Base-by-base conservation (phyloP, 2,797 vertebrate genomes). In the Setipinna tenuifilis region DNA sequence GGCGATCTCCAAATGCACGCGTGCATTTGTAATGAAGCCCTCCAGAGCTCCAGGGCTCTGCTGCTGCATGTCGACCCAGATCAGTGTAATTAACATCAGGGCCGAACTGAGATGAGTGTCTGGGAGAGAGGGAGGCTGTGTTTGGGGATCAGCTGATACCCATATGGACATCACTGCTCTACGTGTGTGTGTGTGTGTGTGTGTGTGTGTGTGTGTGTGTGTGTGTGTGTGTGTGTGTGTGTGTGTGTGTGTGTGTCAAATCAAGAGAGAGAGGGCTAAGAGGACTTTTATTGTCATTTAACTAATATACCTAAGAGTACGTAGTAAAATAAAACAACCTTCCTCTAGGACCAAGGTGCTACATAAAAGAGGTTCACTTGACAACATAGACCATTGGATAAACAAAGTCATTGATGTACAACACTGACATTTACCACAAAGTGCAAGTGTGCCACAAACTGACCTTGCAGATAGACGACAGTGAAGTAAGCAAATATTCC, bases 1-100 rank as follows among this genome's bases (percentile, higher is more conserved):
- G 23, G n/a, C 12, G 50, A 88, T 87, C 5, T 28, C 6, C 25
- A 78, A 48, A 31, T 84, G 46, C 25, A 84, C 46, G 87, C 89
- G 86, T 89, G 16, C 11, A 87, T 91, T 93, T 90, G 90, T 91
- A 92, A 94, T 94, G 90, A 93, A 93, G 90, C 89, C 88, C 88
- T 92, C 88, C 85, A 89, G 86, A 89, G 85, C 91, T 90, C 90
- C 89, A 88, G 92, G 91, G 89, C 86, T 89, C 57, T 83, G 85
- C 75, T 62, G 91, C 87, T 92, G 88, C 88, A 85, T 89, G 93
- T 92, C 89, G 84, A 93, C 91, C 93, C 92, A 92, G 90, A 95
- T 95, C 92, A 92, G 88, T 89, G 91, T 93, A 94, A 95, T 95
- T 94, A 95, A 93, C 91, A 94, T 92, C 90, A 89, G 86, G 90